Evolutionary conservation across 2,888 invertebrate genomes (phyloP), one percentile per base, ranked within the genome.

Genomic region (Lasius fuliginosus): DNA sequence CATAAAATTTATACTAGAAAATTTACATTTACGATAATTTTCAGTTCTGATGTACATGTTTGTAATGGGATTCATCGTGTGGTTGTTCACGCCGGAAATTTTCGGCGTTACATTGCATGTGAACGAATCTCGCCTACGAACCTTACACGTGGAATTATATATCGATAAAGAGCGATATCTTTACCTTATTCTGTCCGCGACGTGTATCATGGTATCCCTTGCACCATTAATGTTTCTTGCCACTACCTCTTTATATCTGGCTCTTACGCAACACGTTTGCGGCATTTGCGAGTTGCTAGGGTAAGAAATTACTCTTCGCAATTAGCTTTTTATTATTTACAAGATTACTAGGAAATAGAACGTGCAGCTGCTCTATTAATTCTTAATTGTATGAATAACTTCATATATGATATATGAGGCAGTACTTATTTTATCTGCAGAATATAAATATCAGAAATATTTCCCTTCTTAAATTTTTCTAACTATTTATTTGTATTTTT

Each of bases 211-310:
- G 0, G 23, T 23, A 23, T 23, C 23, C 23, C 23, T 23, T 30
- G 0, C 30, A n/a, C 11, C 18, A 33, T 1, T 56, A 27, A 12
- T 67, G 56, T 11, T 30, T 12, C 0, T 67, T 56, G 9, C 12
- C 40, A n/a, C 0, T 56, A 2, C 11, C 18, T 5, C 27, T n/a
- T 8, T 56, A 1, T 56, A 9, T 40, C 0, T 67, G n/a, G n/a
- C 1, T 77, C 8, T 77, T 12, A 15, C 27, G 40, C 67, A 67
- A 77, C 76, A 77, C 5, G 53, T n/a, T 76, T 65, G 67, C 40
- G 36, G 76, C 40, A 77, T 77, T 67, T 77, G 56, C 56, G 40
- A 77, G 6, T 56, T 67, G 15, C 9, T 77, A 27, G 53, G 68
- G 68, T 77, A 67, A 76, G 76, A 64, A 33, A 27, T 76, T 40